Percentiles rank a stretch among this genome's conserved stretches.
Conservation (phyloP, 2,888 invertebrate species). For the Galeruca laticollis region DNA sequence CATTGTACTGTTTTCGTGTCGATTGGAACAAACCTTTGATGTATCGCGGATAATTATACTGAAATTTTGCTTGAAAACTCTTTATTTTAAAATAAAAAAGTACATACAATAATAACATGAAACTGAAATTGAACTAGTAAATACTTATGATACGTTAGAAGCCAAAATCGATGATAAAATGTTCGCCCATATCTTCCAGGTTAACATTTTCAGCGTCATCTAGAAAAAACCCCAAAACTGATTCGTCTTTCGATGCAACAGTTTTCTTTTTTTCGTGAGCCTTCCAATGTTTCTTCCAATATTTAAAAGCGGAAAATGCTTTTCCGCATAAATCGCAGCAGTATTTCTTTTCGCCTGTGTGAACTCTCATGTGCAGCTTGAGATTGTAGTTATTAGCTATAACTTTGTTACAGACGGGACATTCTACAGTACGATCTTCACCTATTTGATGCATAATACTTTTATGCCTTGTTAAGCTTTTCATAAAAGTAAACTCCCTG, state of each 20-base stretch:
- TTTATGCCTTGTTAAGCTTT: constrained; percentile 58
- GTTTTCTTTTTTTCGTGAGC: constrained; percentile 36
- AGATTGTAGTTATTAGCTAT: constrained; percentile 60
- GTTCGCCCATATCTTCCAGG: background rate
- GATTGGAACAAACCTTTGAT: too few species aligned
- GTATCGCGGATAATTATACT: too few species aligned
- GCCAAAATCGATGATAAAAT: constrained; percentile 26
- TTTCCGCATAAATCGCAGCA: constrained; percentile 59
- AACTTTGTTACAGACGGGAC: constrained; percentile 56
- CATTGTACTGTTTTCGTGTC: too few species aligned
- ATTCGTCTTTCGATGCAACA: background rate
- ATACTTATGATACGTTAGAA: background rate
- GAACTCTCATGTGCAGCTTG: constrained; percentile 59
- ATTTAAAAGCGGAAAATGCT: constrained; percentile 54
- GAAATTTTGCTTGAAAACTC: too few species aligned
- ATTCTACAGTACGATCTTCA: constrained; percentile 54
- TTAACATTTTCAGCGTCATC: constrained; percentile 5
- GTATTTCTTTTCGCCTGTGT: constrained; percentile 58
- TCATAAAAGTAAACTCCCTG: constrained; percentile 57
- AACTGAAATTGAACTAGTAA: background rate
- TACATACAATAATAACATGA: background rate
- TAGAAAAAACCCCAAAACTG: background rate
- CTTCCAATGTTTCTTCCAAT: constrained; percentile 53
- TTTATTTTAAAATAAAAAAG: background rate
- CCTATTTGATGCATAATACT: constrained; percentile 60